Base-by-base conservation (phyloP, 1,140 invertebrate species). In the Aphelinus atriplicis region DNA sequence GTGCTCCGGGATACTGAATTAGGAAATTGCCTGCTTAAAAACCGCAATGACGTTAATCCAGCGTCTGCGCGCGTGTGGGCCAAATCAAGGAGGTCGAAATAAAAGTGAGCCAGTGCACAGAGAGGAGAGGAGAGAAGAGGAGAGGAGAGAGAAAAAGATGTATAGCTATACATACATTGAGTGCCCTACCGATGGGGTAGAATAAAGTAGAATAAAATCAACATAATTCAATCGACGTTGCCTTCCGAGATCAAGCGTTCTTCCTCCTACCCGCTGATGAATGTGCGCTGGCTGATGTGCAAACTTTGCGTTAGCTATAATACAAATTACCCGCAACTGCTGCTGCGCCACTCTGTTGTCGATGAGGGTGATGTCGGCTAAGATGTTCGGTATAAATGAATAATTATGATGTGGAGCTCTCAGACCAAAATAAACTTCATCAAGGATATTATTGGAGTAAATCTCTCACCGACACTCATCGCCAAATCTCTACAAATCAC, bases 11-110 rank as follows among this genome's bases (percentile, higher is more conserved):
- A 77, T 73, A 79, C 77, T 82, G 83, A 87, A 87, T 88, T 87
- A 87, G 85, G 83, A 86, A 86, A 87, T 87, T 86, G 84, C 80
- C 83, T 86, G 80, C 81, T 88, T 85, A 85, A 86, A 86, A 86
- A 86, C 82, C 84, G 81, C 85, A 87, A 82, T 84, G 83, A 84
- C 84, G 83, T 86, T 86, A 87, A 88, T 87, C 85, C 82, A 69
- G 68, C 53, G 78, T 67, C 64, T 60, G 74, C 63, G 78, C 61
- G 55, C 26, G 26, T 26, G 0, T 26, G 0, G 26, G 26, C 26
- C 53, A 65, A 71, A 72, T 60, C 65, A 56, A 75, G 75, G 46
- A 76, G 62, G 70, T 65, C 70, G 75, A 82, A 85, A 86, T 84
- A 86, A 86, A 84, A 85, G 75, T 80, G 80, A 83, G 77, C 5